phyloP scores from a whole-genome alignment of 1,140 invertebrate species.

The Lepidurus packardi region DNA sequence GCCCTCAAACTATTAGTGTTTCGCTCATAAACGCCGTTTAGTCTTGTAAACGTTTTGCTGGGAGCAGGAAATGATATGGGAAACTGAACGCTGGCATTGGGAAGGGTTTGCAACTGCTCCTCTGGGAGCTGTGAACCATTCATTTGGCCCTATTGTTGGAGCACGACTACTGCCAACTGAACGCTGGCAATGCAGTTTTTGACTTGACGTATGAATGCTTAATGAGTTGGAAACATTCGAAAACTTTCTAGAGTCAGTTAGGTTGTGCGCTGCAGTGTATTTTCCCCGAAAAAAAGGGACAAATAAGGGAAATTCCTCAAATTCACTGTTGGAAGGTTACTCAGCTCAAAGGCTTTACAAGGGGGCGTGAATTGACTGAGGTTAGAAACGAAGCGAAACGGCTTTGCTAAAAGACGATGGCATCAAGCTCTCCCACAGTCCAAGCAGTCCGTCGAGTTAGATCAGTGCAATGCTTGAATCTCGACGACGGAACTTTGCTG shows the following conservation, averaged over 20 bases:
- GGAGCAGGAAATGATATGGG: not conserved
- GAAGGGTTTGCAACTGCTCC: not conserved
- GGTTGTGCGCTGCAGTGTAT: too few species aligned
- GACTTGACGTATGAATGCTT: too few species aligned
- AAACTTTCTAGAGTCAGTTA: too few species aligned
- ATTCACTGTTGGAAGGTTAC: not conserved
- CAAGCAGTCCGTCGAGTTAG: not conserved
- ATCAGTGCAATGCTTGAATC: conserved; percentile 1
- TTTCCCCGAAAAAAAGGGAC: not conserved
- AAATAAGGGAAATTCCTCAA: not conserved
- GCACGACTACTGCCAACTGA: too few species aligned
- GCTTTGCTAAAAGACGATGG: not conserved
- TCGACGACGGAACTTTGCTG: not conserved
- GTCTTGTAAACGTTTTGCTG: not conserved
- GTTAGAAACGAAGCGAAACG: not conserved
- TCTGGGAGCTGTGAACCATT: not conserved
- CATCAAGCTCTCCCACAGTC: not conserved
- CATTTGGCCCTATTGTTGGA: not conserved
- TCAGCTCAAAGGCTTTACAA: not conserved
- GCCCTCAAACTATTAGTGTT: conserved; percentile 6
- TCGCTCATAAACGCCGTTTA: not conserved
- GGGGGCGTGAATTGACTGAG: not conserved
- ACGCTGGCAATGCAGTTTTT: not conserved
- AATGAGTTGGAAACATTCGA: too few species aligned
- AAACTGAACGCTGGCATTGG: not conserved